These are phyloP conservation scores for Austrofundulus limnaeus DNA, from an alignment of 2,113 vertebrate species.

Conservation along the genomic window DNA sequence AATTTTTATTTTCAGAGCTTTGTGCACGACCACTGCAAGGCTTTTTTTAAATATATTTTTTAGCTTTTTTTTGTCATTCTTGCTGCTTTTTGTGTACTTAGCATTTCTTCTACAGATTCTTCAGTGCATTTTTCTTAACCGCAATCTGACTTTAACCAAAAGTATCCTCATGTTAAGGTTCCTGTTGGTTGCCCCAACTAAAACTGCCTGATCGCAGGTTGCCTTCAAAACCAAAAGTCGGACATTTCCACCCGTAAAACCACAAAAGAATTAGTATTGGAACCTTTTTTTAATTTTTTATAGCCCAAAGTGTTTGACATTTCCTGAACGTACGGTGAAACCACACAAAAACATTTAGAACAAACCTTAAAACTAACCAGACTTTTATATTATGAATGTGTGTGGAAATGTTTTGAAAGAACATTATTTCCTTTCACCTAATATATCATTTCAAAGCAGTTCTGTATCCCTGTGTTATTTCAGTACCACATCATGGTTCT, in stretches of 20 bases:
- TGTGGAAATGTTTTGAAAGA: conserved; percentile 10
- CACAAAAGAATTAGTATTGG: conserved; percentile 47
- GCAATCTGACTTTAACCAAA: conserved; percentile 36
- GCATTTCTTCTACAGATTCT: conserved; percentile 67
- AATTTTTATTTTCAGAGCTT: conserved; percentile 37
- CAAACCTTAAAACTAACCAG: conserved; percentile 2
- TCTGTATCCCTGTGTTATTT: conserved; percentile 72
- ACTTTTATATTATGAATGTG: conserved; percentile 36
- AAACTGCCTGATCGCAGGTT: conserved; percentile 27
- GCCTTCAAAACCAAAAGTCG: conserved; percentile 67
- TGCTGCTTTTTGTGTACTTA: conserved; percentile 63
- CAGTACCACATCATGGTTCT: conserved; percentile 51
- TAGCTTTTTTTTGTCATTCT: conserved; percentile 47
- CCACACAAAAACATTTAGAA: conserved; percentile 41
- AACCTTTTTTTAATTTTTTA: too few species aligned
- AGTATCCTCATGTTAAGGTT: conserved; percentile 26
- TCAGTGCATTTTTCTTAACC: conserved; percentile 17
- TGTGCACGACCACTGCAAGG: conserved; percentile 17
- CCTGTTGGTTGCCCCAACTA: conserved; percentile 60
- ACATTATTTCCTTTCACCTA: conserved; percentile 54
- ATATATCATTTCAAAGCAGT: conserved; percentile 79
- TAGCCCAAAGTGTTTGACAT: conserved; percentile 57
- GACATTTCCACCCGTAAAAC: conserved; percentile 78
- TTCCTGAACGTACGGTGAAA: conserved; percentile 56
- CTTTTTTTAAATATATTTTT: conserved; percentile 18